phyloP scores from a whole-genome alignment of 2,888 invertebrate genomes.

The Scaptomyza cyrtandrae region DNA sequence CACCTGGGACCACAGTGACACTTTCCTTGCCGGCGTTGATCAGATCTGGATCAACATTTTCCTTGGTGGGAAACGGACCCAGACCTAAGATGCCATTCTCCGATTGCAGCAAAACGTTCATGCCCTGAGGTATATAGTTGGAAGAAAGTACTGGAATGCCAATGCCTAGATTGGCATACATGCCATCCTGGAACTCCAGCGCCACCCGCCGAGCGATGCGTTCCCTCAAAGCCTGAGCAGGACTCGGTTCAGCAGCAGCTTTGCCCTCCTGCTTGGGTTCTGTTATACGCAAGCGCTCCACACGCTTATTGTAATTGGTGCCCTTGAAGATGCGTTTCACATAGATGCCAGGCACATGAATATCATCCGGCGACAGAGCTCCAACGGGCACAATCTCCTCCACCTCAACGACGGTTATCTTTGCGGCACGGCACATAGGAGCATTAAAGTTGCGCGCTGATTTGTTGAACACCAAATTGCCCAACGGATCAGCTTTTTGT shows the following conservation, averaged over 20 bases:
- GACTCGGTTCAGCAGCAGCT: slow-evolving; percentile 46
- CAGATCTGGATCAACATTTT: slow-evolving; percentile 94
- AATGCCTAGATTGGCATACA: slow-evolving; percentile 97
- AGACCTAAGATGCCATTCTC: slow-evolving; percentile 99
- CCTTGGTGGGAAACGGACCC: slow-evolving; percentile 95
- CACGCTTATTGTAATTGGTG: slow-evolving; percentile 92
- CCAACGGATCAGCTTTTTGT: slow-evolving; percentile 97
- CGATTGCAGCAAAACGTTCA: slow-evolving; percentile 96
- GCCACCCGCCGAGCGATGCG: slow-evolving; percentile 97
- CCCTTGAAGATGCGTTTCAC: slow-evolving; percentile 94
- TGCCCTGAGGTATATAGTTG: slow-evolving; percentile 94
- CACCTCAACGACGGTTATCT: slow-evolving; percentile 95
- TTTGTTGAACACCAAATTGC: slow-evolving; percentile 94
- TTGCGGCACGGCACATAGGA: slow-evolving; percentile 97
- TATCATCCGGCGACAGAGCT: slow-evolving; percentile 89
- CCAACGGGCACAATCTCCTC: slow-evolving; percentile 97
- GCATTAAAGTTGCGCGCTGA: slow-evolving; percentile 98
- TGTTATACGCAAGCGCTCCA: slow-evolving; percentile 90
- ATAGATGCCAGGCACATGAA: slow-evolving; percentile 97
- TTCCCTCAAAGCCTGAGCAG: slow-evolving; percentile 90
- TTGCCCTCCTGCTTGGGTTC: slow-evolving; percentile 84
- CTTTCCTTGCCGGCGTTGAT: slow-evolving; percentile 99
- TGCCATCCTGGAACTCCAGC: slow-evolving; percentile 97
- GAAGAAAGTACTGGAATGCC: slow-evolving; percentile 98
- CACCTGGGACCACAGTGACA: slow-evolving; percentile 94